Evolutionary conservation across 2,113 vertebrate species (phyloP).

Genomic region (Gila orcuttii): DNA sequence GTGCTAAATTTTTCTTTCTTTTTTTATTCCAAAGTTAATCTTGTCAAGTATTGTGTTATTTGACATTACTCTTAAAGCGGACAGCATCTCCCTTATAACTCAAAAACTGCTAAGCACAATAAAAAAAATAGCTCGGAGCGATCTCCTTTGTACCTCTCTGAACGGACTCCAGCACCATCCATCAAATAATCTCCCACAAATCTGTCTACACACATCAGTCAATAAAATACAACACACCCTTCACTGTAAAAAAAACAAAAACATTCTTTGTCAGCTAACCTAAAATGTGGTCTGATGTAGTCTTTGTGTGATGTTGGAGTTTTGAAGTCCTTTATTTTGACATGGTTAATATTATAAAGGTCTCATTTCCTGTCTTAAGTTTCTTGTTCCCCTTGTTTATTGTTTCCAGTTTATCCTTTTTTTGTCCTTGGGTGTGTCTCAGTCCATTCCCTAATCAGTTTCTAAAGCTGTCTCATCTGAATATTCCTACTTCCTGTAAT

Average conservation of each 20-base stretch:
- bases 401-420: neutral
- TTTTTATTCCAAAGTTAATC: neutral
- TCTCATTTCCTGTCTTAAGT: slow-evolving; percentile 38
- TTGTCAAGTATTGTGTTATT: neutral
- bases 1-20: neutral
- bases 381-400: neutral
- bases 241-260: neutral
- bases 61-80: neutral
- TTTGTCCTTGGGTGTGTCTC: neutral
- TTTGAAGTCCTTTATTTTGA: slow-evolving; percentile 6
- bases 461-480: neutral
- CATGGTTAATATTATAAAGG: slow-evolving; percentile 5
- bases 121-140: neutral
- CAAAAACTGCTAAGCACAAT: neutral
- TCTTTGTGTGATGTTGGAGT: neutral
- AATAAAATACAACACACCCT: slow-evolving; percentile 4
- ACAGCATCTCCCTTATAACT: neutral
- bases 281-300: neutral
- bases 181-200: neutral
- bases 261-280: neutral
- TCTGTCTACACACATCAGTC: neutral
- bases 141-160: neutral
- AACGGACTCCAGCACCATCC: neutral
- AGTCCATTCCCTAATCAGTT: neutral
- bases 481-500: neutral